A percentile compares a stretch with the other conserved stretches of the same genome.
Conservation (phyloP, 2,797 vertebrate species). For the Hippopotamyrus pictus region DNA sequence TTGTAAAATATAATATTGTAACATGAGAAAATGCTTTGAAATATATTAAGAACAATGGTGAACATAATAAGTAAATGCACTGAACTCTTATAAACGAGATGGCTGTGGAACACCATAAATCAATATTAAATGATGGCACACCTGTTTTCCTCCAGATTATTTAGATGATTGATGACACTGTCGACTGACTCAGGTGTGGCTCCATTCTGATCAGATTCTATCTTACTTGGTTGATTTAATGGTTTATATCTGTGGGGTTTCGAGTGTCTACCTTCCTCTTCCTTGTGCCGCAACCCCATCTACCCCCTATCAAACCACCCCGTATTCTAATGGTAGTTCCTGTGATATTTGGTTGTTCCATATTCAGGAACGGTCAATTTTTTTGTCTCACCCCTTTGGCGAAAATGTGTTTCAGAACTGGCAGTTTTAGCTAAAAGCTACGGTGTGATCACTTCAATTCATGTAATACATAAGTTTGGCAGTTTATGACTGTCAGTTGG, state of each 20-base stretch:
- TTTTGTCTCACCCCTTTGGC: not conserved
- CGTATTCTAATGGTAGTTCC: not conserved
- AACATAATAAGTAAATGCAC: not conserved
- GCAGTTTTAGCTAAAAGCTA: conserved; percentile 2
- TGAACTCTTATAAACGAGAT: not conserved
- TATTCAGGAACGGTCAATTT: not conserved
- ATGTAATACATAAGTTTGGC: not conserved
- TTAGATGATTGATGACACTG: not conserved
- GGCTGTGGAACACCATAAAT: not conserved
- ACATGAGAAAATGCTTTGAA: not conserved
- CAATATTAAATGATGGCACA: not conserved
- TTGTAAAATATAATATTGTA: not conserved
- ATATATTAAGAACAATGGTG: not conserved
- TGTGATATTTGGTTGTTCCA: not conserved
- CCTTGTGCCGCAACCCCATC: not conserved
- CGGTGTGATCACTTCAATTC: not conserved
- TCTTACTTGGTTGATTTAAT: not conserved
- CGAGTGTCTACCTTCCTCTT: not conserved
- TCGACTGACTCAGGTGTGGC: not conserved
- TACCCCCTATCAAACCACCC: not conserved
- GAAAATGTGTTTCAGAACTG: not conserved
- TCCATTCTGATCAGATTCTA: not conserved
- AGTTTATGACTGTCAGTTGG: not conserved
- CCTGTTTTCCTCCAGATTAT: not conserved
- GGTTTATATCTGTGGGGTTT: not conserved